Evolutionary conservation across 2,797 vertebrate genomes (phyloP), one percentile per base, ranked within the genome.

Genomic region (Scolopax bukidnonensis): DNA sequence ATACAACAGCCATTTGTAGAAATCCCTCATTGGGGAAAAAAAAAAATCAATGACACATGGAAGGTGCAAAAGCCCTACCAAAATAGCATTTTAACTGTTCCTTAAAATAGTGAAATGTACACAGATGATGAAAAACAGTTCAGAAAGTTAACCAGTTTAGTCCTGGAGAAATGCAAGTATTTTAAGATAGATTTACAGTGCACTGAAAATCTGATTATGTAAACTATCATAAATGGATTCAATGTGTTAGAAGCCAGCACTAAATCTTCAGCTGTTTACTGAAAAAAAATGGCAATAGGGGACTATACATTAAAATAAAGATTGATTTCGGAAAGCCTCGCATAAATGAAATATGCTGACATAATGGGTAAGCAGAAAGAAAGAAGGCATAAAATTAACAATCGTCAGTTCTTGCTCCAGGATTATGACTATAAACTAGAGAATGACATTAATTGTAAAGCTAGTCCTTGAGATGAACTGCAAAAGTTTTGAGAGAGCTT

Each of bases 371-470:
- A 91, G 87, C 71, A 85, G 78, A 92, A 96, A 92, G 60, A 89
- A 93, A 89, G 90, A 19, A 93, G 90, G 78, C 71, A 92, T 92
- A 94, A 96, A 96, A 97, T 94, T 89, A 97, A 96, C 86, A 89
- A 43, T 91, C 10, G 0, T 89, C 84, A 75, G 68, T 69, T 94
- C 92, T 75, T 87, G 78, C 87, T 95, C 53, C 60, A 83, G 56
- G 68, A 94, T 85, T 92, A 65, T 2, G 0, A 85, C 93, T 89
- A 92, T 81, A 97, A 96, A 95, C 73, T 75, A 83, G 77, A 90
- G 70, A 92, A 69, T 60, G 92, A 67, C 93, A 93, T 94, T 92
- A 92, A 91, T 92, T 89, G 67, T 71, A 83, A 47, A n/a, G 18
- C 36, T 57, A 92, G 81, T 87, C 93, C 92, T 94, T 92, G 87